phyloP scores from a whole-genome alignment of 2,888 invertebrate species.

The Aphidoletes aphidimyza region DNA sequence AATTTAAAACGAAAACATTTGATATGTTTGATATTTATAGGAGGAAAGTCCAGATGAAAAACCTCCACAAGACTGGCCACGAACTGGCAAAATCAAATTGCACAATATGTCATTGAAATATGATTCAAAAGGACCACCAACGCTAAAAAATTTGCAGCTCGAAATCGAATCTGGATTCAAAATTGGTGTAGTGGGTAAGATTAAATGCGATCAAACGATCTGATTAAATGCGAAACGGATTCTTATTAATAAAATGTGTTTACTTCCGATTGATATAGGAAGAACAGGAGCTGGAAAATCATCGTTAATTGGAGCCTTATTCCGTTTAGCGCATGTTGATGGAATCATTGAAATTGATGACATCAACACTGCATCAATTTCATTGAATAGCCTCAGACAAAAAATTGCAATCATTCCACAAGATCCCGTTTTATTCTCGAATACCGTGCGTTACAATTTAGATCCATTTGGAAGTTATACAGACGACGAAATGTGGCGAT shows the following conservation, averaged over 20 bases:
- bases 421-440: slow-evolving; percentile 69
- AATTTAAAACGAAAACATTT: neutral
- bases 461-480: slow-evolving; percentile 77
- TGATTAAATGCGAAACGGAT: too few relatives aligned
- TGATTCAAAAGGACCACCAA: slow-evolving; percentile 68
- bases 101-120: slow-evolving; percentile 69
- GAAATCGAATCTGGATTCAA: slow-evolving; percentile 74
- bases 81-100: slow-evolving; percentile 67
- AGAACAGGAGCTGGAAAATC: slow-evolving; percentile 83
- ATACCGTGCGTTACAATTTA: slow-evolving; percentile 72
- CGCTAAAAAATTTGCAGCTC: slow-evolving; percentile 76
- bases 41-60: slow-evolving; percentile 34
- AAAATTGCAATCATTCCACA: slow-evolving; percentile 74
- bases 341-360: slow-evolving; percentile 70
- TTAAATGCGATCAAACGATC: too few relatives aligned
- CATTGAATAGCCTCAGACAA: slow-evolving; percentile 69
- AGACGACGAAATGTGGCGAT: slow-evolving; percentile 75
- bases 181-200: slow-evolving; percentile 68
- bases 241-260: too few relatives aligned
- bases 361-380: slow-evolving; percentile 65
- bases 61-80: slow-evolving; percentile 55
- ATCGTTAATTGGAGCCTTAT: slow-evolving; percentile 66
- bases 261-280: too few relatives aligned
- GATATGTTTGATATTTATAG: neutral
- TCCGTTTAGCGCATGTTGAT: slow-evolving; percentile 67